Evolutionary conservation across 2,888 invertebrate species (phyloP).

Genomic region (Morpho deidamia): DNA sequence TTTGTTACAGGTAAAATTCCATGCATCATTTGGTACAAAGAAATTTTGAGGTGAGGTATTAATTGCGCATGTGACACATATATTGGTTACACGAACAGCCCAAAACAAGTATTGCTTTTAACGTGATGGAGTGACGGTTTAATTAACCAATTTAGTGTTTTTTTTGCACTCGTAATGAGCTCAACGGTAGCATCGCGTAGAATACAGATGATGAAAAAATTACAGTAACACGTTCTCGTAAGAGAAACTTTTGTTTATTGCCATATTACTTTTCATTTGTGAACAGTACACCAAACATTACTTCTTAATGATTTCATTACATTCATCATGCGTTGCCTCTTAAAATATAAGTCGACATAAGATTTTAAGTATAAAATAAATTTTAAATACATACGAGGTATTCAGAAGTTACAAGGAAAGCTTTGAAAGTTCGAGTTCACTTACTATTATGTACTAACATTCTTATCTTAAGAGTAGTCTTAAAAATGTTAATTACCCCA

Average conservation of each 20-base stretch:
- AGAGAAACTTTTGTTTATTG: constrained; percentile 1
- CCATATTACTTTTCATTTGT: not conserved
- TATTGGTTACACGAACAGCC: constrained; percentile 22
- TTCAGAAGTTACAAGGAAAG: too few species aligned
- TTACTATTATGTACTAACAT: too few species aligned
- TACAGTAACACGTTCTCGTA: constrained; percentile 10
- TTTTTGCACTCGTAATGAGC: constrained; percentile 23
- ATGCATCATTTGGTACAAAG: constrained; percentile 33
- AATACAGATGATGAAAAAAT: constrained; percentile 25
- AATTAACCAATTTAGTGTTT: constrained; percentile 28
- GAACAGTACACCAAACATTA: not conserved
- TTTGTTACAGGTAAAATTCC: constrained; percentile 61
- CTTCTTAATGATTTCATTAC: not conserved
- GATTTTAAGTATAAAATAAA: too few species aligned
- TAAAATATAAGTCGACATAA: not conserved
- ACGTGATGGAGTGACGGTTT: constrained; percentile 22
- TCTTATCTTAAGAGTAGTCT: too few species aligned
- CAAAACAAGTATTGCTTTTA: constrained; percentile 25
- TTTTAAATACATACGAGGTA: too few species aligned
- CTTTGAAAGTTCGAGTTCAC: too few species aligned
- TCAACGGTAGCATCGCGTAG: constrained; percentile 24
- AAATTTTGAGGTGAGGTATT: constrained; percentile 52
- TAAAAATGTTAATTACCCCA: too few species aligned
- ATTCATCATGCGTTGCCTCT: not conserved
- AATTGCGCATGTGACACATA: constrained; percentile 14